Evolutionary conservation across 2,113 vertebrate species (phyloP).

Genomic region (Lagopus muta): DNA sequence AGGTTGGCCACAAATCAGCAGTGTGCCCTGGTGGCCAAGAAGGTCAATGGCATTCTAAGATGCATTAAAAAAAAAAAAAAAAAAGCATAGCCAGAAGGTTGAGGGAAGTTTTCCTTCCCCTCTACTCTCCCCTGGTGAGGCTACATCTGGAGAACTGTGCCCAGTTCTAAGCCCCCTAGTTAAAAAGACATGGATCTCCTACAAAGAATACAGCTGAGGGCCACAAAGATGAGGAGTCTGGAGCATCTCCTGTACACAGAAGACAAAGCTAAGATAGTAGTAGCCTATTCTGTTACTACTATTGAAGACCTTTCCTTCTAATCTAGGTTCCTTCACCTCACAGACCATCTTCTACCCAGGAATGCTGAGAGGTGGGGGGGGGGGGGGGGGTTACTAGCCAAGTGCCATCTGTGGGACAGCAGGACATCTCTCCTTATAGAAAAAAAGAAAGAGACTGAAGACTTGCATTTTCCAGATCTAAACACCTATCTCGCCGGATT

Average conservation of each 20-base stretch:
- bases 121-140: no score
- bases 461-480: neutral
- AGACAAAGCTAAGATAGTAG: accelerated
- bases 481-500: neutral
- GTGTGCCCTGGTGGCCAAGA: no score
- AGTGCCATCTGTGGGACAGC: neutral
- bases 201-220: no score
- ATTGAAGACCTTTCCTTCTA: neutral
- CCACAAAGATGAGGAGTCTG: no score
- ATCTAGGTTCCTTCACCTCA: neutral
- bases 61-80: no score
- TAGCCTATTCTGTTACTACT: neutral
- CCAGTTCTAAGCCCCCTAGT: no score
- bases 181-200: no score
- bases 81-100: no score
- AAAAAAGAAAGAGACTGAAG: neutral
- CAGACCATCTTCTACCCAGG: neutral
- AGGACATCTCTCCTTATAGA: neutral
- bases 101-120: no score
- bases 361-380: neutral
- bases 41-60: no score
- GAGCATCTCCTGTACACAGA: neutral
- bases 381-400: neutral
- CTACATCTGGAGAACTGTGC: no score
- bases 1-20: no score